These are phyloP conservation scores for Hoplias malabaricus DNA, from an alignment of 2,113 vertebrate species.

Conservation along the genomic window DNA sequence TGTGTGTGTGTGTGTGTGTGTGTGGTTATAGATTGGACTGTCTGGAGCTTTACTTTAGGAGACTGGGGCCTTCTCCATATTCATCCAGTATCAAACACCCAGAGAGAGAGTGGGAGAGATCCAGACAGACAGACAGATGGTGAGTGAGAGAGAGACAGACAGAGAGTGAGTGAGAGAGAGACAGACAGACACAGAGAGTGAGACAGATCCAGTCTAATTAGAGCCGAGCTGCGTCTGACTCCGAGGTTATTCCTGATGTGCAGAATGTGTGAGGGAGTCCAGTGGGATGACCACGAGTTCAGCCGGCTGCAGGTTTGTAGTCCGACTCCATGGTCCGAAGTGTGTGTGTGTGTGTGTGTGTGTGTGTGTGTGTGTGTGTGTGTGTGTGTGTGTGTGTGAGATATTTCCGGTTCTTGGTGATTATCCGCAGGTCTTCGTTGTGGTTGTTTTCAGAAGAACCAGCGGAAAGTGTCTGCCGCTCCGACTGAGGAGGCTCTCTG, in stretches of 20 bases:
- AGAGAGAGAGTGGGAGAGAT: slow-evolving; percentile 4
- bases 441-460: slow-evolving; percentile 46
- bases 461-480: slow-evolving; percentile 82
- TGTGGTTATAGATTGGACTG: not conserved
- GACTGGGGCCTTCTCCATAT: not conserved
- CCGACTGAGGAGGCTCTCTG: slow-evolving; percentile 76
- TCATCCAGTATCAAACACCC: not conserved
- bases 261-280: not conserved
- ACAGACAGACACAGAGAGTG: not conserved
- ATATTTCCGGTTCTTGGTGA: slow-evolving; percentile 11
- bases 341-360: slow-evolving; percentile 3
- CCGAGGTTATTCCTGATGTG: not conserved
- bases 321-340: not conserved
- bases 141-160: not conserved
- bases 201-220: not conserved
- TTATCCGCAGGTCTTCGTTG: slow-evolving; percentile 5
- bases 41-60: too few relatives aligned
- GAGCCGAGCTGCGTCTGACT: not conserved
- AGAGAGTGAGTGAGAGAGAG: not conserved
- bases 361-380: not conserved
- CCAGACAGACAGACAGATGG: too few relatives aligned
- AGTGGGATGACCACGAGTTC: not conserved
- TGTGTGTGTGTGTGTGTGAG: too few relatives aligned
- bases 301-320: not conserved
- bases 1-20: not conserved